Base-by-base conservation (phyloP, 2,888 invertebrate species). In the Dusona sp. region DNA sequence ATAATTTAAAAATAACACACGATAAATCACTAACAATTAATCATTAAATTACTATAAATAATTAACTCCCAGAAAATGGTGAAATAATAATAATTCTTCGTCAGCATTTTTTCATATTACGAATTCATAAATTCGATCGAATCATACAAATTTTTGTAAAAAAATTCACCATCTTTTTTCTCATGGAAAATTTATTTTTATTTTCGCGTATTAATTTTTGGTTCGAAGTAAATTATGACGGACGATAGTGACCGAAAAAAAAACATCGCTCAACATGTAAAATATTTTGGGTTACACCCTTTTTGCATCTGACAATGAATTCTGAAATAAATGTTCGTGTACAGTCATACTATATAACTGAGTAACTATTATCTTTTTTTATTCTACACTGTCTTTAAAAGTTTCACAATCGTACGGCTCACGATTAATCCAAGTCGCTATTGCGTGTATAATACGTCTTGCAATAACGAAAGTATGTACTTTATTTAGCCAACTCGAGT, bases 381-480 rank as follows among this genome's bases (percentile, higher is more conserved):
- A 19, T 42, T 42, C 6, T 29, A 29, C 19, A 13, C 16, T 74
- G 3, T 57, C 25, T 74, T 29, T 7, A 64, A 64, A 57, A 64
- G 45, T 75, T 75, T 42, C 79, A 33, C 42, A 79, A 79, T 42
- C 29, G 45, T 29, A 13, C 57, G 29, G n/a, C 38, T 57, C 9
- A 79, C 13, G 79, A 79, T 79, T 67, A 38, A 65, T 48, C 33
- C 54, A 11, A 38, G 38, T 33, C 19, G 38, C 54, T 38, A 67
- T 78, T 78, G 36, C 36, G 51, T 65, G 74, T 54, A 36, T 19
- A 72, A 64, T 61, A 61, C 22, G 36, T 67, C 67, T 22, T 54
- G 45, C 65, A 65, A 67, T 51, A 78, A 36, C 22, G 78, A 78
- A 54, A 78, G 78, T 78, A 68, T 38, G 65, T 61, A 65, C 65